Evolutionary conservation across 2,888 invertebrate species (phyloP), one percentile per base, ranked within the genome.

Genomic region (Apodemia duryi): DNA sequence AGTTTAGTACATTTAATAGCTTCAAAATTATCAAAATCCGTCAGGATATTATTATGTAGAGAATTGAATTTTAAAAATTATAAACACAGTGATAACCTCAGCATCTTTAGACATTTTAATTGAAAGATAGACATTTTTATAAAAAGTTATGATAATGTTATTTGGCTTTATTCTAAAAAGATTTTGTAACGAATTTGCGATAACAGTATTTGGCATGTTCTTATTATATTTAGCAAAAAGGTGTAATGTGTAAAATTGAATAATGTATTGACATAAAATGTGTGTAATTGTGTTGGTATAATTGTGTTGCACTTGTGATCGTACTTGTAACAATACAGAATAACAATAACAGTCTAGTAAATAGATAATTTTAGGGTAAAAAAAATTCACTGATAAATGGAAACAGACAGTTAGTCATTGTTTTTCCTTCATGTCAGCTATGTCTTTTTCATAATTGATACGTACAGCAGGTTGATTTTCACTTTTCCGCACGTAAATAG

Each of bases 391-490:
- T 32, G 7, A 11, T 2, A 35, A 11, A 9, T 35, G 7, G 6
- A 4, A 35, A 32, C 29, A 32, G 0, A 32, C 7, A 35, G 11
- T 32, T 38, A 43, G 43, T 43, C 43, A 43, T 43, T 43, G 43
- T 43, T 61, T 61, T 32, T 61, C 13, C 38, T 61, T 61, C 61
- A 35, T 32, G 10, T 38, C 38, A 7, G 32, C 11, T 61, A 61
- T 35, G 4, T 61, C 61, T 35, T 32, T 13, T 13, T 61, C 61
- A 61, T 38, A 6, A 13, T 11, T 61, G 5, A 61, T 61, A 61
- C 61, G 61, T 35, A 61, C 61, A 2, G 61, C 61, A 61, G 61
- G 61, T 38, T 61, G 38, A 61, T 41, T 13, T 38, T 61, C 61
- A 41, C 61, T 38, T 49, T 61, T 61, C 61, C 38, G 35, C 21